Percentiles rank a stretch among this genome's conserved stretches.
These are phyloP conservation scores for Peromyscus leucopus DNA, from an alignment of 2,113 vertebrate genomes.

Conservation along the genomic window DNA sequence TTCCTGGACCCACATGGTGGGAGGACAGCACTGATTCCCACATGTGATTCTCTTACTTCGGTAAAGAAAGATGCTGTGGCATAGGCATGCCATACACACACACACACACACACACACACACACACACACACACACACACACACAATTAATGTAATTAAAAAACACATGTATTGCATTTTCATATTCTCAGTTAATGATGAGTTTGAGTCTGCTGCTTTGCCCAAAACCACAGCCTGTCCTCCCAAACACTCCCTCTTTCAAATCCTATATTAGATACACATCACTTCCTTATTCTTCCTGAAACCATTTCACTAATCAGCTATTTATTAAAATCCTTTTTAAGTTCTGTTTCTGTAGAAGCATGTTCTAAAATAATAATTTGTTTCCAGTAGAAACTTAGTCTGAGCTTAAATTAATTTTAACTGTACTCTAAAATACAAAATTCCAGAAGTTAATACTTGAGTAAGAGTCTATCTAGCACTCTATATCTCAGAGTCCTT, in stretches of 20 bases:
- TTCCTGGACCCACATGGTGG: too few relatives aligned
- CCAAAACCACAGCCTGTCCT: background rate
- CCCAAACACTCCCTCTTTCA: background rate
- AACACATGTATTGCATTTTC: background rate
- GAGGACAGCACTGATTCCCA: background rate
- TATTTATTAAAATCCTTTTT: background rate
- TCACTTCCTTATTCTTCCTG: background rate
- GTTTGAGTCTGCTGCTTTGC: background rate
- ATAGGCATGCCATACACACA: background rate
- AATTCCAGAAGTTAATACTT: background rate
- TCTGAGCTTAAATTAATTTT: background rate
- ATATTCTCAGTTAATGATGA: background rate
- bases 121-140: background rate
- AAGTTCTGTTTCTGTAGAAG: background rate
- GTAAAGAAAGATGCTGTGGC: background rate
- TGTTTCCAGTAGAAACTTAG: background rate
- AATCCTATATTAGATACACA: background rate
- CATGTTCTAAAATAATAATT: background rate
- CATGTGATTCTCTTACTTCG: background rate
- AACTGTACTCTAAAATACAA: background rate
- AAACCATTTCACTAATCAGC: background rate
- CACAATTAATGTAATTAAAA: background rate
- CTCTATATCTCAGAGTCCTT: background rate
- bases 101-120: background rate
- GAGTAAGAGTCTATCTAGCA: background rate